Conservation (phyloP, 2,113 vertebrate genomes). For the Mobula birostris region DNA sequence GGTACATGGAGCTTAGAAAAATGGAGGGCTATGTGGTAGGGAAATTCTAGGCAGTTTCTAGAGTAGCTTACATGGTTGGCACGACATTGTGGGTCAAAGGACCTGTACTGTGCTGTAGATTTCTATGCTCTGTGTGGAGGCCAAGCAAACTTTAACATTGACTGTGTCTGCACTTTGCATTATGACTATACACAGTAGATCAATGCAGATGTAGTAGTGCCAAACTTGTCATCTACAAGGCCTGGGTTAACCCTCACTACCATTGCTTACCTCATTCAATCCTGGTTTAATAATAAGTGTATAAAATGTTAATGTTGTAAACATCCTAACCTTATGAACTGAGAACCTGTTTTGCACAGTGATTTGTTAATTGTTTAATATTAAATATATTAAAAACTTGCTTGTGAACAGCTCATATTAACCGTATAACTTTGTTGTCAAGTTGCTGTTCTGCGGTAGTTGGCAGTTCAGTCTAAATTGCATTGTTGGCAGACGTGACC, state of each 20-base stretch:
- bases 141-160: neutral
- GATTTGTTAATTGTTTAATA: too few relatives aligned
- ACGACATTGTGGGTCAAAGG: too few relatives aligned
- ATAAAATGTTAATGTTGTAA: neutral
- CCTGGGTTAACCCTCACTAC: neutral
- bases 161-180: neutral
- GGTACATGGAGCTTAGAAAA: too few relatives aligned
- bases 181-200: neutral
- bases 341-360: neutral
- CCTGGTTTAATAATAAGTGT: neutral
- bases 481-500: neutral
- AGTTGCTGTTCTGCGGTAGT: neutral
- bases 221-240: neutral
- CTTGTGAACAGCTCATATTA: too few relatives aligned
- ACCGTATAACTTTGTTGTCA: neutral
- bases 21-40: too few relatives aligned
- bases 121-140: neutral
- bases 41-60: too few relatives aligned
- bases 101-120: too few relatives aligned
- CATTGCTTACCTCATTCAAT: neutral
- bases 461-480: neutral
- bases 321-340: neutral
- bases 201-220: neutral
- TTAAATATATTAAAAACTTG: too few relatives aligned
- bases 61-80: too few relatives aligned